These are phyloP conservation scores for Drosophila watanabei DNA, from an alignment of 1,140 invertebrate genomes.

Conservation along the genomic window DNA sequence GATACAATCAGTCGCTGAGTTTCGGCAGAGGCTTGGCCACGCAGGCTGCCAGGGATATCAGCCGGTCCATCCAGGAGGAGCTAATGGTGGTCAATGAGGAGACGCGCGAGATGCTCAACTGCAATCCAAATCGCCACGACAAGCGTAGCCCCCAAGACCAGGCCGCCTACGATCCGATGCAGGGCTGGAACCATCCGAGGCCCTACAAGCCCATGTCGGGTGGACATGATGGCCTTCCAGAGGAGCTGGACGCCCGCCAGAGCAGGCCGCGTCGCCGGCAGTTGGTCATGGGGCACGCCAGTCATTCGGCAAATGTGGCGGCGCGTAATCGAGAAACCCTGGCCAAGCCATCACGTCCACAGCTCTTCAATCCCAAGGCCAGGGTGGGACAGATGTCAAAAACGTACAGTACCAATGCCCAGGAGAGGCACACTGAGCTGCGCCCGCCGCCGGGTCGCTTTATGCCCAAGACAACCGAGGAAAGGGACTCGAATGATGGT, in stretches of 20 bases:
- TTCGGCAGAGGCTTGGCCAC: background rate
- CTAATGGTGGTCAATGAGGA: constrained; percentile 56
- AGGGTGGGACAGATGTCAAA: background rate
- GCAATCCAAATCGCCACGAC: background rate
- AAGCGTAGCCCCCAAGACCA: background rate
- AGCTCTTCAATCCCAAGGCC: background rate
- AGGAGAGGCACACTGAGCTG: background rate
- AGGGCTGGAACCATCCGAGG: constrained; percentile 53
- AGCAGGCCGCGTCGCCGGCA: constrained; percentile 21
- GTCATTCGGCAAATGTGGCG: background rate
- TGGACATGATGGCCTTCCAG: background rate
- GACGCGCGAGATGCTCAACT: constrained; percentile 33
- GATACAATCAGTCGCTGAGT: constrained; percentile 21
- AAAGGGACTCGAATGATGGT: background rate
- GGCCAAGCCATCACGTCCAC: background rate
- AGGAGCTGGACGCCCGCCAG: background rate
- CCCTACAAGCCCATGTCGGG: background rate
- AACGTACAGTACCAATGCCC: background rate
- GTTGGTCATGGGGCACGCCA: background rate
- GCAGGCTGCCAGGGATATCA: constrained; percentile 45
- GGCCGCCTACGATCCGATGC: constrained; percentile 29
- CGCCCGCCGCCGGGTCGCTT: background rate
- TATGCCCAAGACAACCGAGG: background rate
- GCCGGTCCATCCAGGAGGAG: constrained; percentile 56
- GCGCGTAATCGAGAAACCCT: constrained; percentile 1